A percentile compares a stretch with the other conserved stretches of the same genome.
These are phyloP conservation scores for Antechinus stuartii DNA, from an alignment of 2,113 vertebrate genomes.

Conservation along the genomic window DNA sequence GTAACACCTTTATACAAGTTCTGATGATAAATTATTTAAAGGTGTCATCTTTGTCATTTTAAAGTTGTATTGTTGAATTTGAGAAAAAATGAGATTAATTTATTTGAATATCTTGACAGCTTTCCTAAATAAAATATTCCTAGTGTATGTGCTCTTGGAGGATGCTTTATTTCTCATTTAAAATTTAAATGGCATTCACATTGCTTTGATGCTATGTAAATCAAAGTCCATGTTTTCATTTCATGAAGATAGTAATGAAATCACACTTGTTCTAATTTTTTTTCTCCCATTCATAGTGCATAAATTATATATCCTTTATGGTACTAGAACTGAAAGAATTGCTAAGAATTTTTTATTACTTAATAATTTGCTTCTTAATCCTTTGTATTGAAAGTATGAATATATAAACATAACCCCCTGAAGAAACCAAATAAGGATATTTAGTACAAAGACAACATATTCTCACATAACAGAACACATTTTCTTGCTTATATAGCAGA, in stretches of 20 bases:
- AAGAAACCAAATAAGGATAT: background rate
- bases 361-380: constrained; percentile 19
- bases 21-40: background rate
- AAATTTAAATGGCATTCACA: background rate
- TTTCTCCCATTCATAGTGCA: background rate
- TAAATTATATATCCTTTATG: background rate
- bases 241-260: background rate
- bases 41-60: background rate
- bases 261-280: background rate
- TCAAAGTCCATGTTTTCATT: background rate
- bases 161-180: background rate
- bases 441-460: background rate
- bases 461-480: background rate
- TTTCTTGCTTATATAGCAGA: background rate
- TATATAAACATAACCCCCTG: background rate
- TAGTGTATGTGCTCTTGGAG: background rate
- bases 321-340: background rate
- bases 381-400: background rate
- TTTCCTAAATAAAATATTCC: background rate
- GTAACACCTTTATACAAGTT: background rate
- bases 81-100: background rate
- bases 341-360: background rate
- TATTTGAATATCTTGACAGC: background rate
- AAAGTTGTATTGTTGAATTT: background rate
- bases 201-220: background rate